These are phyloP conservation scores for Drosophila navojoa DNA, from an alignment of 1,140 invertebrate species.

Conservation along the genomic window DNA sequence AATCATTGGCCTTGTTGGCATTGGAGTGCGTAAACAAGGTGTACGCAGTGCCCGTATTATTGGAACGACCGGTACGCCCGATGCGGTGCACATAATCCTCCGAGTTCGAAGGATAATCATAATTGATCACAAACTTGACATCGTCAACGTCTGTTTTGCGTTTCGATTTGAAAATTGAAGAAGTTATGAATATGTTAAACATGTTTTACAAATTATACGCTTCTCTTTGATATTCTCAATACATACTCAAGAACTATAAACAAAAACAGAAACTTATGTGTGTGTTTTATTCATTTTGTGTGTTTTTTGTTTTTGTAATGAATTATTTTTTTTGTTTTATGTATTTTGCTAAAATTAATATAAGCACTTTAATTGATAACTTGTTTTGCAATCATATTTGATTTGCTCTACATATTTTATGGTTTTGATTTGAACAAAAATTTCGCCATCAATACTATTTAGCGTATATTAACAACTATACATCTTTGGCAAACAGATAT, in stretches of 20 bases:
- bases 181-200: constrained; percentile 70
- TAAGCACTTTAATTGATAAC: constrained; percentile 54
- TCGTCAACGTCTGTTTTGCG: constrained; percentile 96
- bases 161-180: constrained; percentile 75
- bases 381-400: constrained; percentile 40
- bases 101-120: constrained; percentile 99
- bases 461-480: constrained; percentile 81
- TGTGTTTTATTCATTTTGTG: constrained; percentile 47
- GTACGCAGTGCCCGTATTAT: constrained; percentile 98
- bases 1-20: constrained; percentile 95
- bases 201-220: constrained; percentile 44
- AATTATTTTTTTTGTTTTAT: constrained; percentile 15
- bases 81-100: constrained; percentile 99
- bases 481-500: constrained; percentile 79
- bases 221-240: constrained; percentile 40
- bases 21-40: constrained; percentile 98
- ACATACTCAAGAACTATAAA: constrained; percentile 71
- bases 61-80: constrained; percentile 97
- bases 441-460: constrained; percentile 83
- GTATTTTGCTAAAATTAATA: constrained; percentile 59
- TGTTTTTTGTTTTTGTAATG: constrained; percentile 24
- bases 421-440: constrained; percentile 80
- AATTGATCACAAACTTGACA: constrained; percentile 99
- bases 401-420: constrained; percentile 18
- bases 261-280: constrained; percentile 79